A percentile compares a stretch with the other conserved stretches of the same genome.
Evolutionary conservation across 2,888 invertebrate genomes (phyloP).

Genomic region (Nomada lathburiana): DNA sequence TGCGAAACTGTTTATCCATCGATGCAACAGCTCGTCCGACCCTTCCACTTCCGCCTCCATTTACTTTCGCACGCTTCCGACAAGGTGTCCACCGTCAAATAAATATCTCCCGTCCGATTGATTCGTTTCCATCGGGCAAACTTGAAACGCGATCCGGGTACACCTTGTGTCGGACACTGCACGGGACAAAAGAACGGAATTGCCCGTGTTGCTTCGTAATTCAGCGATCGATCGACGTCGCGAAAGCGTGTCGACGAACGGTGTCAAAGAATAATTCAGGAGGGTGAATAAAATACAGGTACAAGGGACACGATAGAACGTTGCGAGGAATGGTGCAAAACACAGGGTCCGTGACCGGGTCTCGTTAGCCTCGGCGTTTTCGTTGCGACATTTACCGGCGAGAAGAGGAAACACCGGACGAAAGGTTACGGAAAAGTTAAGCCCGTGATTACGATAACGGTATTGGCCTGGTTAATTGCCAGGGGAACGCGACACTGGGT

Average conservation of each 20-base stretch:
- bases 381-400: slow-evolving; percentile 14
- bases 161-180: background rate
- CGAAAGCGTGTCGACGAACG: slow-evolving; percentile 1
- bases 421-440: slow-evolving; percentile 51
- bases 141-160: slow-evolving; percentile 20
- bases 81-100: background rate
- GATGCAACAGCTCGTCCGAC: background rate
- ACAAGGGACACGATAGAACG: background rate
- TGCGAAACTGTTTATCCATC: slow-evolving; percentile 23
- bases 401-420: slow-evolving; percentile 20
- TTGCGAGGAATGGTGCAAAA: slow-evolving; percentile 14
- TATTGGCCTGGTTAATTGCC: slow-evolving; percentile 71
- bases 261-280: background rate
- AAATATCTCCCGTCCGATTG: background rate
- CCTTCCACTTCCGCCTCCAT: slow-evolving; percentile 12
- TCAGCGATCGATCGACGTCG: background rate
- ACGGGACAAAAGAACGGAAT: background rate
- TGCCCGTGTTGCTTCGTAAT: background rate
- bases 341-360: slow-evolving; percentile 26
- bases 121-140: background rate
- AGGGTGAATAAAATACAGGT: background rate
- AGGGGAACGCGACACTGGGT: slow-evolving; percentile 34
- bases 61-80: slow-evolving; percentile 4
- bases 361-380: slow-evolving; percentile 25
- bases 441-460: slow-evolving; percentile 72